Conservation (phyloP, 2,797 vertebrate genomes). For the Chanos chanos region DNA sequence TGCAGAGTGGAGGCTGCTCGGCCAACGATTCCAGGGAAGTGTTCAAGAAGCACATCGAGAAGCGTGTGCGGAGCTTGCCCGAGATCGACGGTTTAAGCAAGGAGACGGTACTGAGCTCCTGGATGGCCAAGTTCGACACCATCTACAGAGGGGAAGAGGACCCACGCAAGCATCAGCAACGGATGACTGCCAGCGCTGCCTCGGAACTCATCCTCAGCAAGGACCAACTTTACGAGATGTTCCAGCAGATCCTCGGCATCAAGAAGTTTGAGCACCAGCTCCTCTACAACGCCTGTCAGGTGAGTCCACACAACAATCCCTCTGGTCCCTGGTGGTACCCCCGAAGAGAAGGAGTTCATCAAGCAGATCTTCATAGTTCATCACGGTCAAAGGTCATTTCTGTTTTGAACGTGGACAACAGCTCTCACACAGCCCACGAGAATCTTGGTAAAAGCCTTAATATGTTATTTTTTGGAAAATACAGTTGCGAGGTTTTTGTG, state of each 20-base stretch:
- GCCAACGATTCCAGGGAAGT: constrained; percentile 92
- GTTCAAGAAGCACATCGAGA: constrained; percentile 98
- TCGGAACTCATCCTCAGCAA: constrained; percentile 98
- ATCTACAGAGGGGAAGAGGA: constrained; percentile 96
- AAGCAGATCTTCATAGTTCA: not conserved
- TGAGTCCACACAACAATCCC: constrained; percentile 64
- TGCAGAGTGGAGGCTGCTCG: constrained; percentile 93
- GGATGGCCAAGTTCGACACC: constrained; percentile 96
- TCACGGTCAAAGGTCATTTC: too few species aligned
- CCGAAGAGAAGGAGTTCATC: not conserved
- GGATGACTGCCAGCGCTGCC: constrained; percentile 84
- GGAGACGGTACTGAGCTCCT: constrained; percentile 95
- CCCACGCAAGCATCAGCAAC: constrained; percentile 82
- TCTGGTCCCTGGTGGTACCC: not conserved
- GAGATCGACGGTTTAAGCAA: constrained; percentile 97
- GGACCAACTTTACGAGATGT: constrained; percentile 97
- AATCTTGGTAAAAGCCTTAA: too few species aligned
- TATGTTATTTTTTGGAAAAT: too few species aligned
- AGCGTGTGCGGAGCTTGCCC: constrained; percentile 90
- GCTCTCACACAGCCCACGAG: too few species aligned
- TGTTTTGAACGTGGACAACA: too few species aligned
- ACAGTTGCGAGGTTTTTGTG: too few species aligned
- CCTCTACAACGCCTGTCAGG: constrained; percentile 97
- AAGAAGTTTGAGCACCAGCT: constrained; percentile 97
- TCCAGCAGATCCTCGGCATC: constrained; percentile 93